These are phyloP conservation scores for Drosophila tani DNA, from an alignment of 1,140 invertebrate genomes.

Conservation along the genomic window DNA sequence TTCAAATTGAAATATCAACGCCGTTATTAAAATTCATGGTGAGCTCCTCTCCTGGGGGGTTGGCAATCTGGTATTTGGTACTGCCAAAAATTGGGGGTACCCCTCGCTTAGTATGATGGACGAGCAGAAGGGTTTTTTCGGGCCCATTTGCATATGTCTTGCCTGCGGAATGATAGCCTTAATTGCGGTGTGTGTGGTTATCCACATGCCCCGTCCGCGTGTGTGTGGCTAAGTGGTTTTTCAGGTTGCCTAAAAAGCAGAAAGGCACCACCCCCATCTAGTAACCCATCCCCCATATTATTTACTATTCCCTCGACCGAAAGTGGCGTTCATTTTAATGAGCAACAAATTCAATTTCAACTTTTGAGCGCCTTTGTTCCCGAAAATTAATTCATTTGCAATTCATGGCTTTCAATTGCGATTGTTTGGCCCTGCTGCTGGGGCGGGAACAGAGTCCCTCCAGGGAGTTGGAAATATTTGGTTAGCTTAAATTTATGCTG, in stretches of 20 bases:
- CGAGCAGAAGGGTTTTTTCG: constrained; percentile 46
- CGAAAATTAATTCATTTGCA: constrained; percentile 77
- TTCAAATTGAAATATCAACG: constrained; percentile 76
- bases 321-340: constrained; percentile 73
- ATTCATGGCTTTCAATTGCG: constrained; percentile 79
- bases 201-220: constrained; percentile 32
- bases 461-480: constrained; percentile 62
- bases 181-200: constrained; percentile 61
- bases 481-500: constrained; percentile 76
- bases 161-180: constrained; percentile 68
- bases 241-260: constrained; percentile 47
- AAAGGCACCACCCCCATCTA: neutral
- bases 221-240: constrained; percentile 79
- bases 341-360: constrained; percentile 79
- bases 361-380: constrained; percentile 55
- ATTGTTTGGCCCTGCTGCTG: constrained; percentile 51
- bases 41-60: constrained; percentile 2
- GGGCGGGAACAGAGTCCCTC: constrained; percentile 30
- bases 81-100: constrained; percentile 31
- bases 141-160: constrained; percentile 68
- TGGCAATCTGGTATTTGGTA: constrained; percentile 3
- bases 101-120: constrained; percentile 35
- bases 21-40: constrained; percentile 79
- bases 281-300: constrained; percentile 11
- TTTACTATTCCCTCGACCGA: constrained; percentile 37